Percentiles rank a stretch among this genome's conserved stretches.
Evolutionary conservation across 2,113 vertebrate species (phyloP).

Genomic region (Trematomus loennbergii): DNA sequence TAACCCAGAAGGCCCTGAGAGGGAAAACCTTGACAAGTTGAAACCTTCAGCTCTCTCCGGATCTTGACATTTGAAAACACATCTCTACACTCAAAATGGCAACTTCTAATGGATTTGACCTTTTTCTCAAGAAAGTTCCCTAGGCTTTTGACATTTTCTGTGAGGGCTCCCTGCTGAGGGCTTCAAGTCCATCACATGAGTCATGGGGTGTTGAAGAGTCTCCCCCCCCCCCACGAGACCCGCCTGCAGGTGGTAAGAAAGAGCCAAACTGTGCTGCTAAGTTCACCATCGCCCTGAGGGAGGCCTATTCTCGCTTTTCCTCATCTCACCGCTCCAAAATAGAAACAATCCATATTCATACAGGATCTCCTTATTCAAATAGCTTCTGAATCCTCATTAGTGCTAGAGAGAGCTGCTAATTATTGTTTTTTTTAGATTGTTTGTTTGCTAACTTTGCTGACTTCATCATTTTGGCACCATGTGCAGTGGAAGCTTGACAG

Average conservation of each 20-base stretch:
- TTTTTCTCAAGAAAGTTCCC: slow-evolving; percentile 35
- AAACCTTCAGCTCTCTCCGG: slow-evolving; percentile 14
- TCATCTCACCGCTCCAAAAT: slow-evolving; percentile 50
- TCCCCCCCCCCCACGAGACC: not conserved
- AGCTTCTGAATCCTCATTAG: slow-evolving; percentile 60
- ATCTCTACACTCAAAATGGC: slow-evolving; percentile 20
- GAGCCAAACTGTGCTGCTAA: slow-evolving; percentile 28
- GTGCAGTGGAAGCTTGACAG: not conserved
- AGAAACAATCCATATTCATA: slow-evolving; percentile 75
- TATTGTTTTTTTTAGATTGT: slow-evolving; percentile 33
- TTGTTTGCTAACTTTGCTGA: slow-evolving; percentile 58
- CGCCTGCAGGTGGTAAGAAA: slow-evolving; percentile 6
- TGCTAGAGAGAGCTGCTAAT: slow-evolving; percentile 42
- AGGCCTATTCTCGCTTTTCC: slow-evolving; percentile 7
- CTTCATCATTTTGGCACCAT: slow-evolving; percentile 17
- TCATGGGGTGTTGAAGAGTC: not conserved
- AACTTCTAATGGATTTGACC: slow-evolving; percentile 56
- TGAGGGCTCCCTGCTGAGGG: not conserved
- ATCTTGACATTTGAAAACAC: slow-evolving; percentile 54
- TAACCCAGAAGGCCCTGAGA: not conserved
- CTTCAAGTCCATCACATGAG: not conserved
- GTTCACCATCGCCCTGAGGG: slow-evolving; percentile 49
- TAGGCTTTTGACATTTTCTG: slow-evolving; percentile 47
- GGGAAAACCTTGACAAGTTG: not conserved
- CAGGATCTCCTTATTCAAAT: slow-evolving; percentile 32